Evolutionary conservation across 1,140 invertebrate genomes (phyloP).

Genomic region (Neoseiulus cucumeris): DNA sequence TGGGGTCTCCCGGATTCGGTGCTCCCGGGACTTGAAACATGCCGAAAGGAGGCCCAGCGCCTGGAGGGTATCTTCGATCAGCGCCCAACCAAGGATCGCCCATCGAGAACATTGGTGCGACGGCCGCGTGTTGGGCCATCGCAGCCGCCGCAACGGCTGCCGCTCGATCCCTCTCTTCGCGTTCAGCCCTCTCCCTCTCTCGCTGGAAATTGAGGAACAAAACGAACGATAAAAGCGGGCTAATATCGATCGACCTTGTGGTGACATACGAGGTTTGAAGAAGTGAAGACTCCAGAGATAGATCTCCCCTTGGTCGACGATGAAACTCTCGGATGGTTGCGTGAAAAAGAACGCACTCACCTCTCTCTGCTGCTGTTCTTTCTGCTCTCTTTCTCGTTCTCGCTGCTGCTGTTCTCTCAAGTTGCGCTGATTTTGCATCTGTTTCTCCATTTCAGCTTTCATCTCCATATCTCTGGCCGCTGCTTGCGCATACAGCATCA

Average conservation of each 20-base stretch:
- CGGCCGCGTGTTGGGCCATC: background rate
- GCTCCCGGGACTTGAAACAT: conserved; percentile 17
- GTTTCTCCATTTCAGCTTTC: conserved; percentile 20
- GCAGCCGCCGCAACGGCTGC: conserved; percentile 11
- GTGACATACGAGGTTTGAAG: no score
- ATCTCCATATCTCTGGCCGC: conserved; percentile 43
- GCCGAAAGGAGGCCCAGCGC: conserved; percentile 11
- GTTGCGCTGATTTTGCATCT: background rate
- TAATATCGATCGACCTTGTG: no score
- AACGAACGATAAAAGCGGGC: background rate
- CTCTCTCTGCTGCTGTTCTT: background rate
- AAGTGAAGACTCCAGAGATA: no score
- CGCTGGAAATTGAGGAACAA: background rate
- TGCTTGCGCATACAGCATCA: conserved; percentile 26
- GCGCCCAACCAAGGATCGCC: conserved; percentile 14
- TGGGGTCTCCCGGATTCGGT: conserved; percentile 14
- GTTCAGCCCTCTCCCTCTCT: background rate
- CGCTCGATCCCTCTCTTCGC: background rate
- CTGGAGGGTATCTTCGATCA: conserved; percentile 14
- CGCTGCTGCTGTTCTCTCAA: conserved; percentile 4
- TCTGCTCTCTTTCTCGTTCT: background rate
- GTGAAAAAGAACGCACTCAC: background rate
- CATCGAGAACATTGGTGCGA: background rate
- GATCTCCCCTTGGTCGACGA: no score
- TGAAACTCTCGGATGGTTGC: no score